Base-by-base conservation (phyloP, 2,797 vertebrate species). In the Rhynchotus rufescens region DNA sequence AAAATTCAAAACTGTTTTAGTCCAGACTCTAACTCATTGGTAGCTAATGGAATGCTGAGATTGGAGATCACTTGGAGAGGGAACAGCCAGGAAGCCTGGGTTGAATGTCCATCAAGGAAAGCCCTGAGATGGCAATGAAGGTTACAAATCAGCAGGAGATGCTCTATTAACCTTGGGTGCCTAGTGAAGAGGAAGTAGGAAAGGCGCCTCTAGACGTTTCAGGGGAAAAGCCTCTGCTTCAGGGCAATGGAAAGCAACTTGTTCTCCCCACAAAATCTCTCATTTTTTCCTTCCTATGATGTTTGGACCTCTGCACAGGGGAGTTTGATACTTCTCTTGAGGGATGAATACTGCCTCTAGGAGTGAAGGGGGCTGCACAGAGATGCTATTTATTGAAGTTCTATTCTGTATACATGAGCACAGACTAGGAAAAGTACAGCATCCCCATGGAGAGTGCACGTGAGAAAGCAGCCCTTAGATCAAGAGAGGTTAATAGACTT, bases 401-500 rank as follows among this genome's bases (percentile, higher is more conserved):
- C 11, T 15, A 0, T 30, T 52, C 49, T 32, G 13, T 51, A 21
- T 22, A 47, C 30, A 38, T 51, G 56, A 47, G 80, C 69, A 51
- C 44, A 92, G 91, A 68, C 62, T 75, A 84, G 71, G 40, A 72
- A 90, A 93, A 79, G 91, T 68, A 84, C 79, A 93, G 28, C 62
- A 68, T 96, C 88, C 93, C 96, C 86, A 40, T 4, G 45, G 96
- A 96, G 77, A 74, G 36, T 47, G 52, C 85, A 8, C 86, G 62
- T 71, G 89, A 79, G 90, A 92, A 93, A 95, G 92, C 72, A 94
- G 56, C 81, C 81, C 84, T 90, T 80, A 92, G 94, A 97, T 97
- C 97, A 94, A 86, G 93, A 95, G 95, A 96, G 97, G 98, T 98
- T 98, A 98, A 98, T 97, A 95, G 96, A 95, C 92, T 97, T 97